A percentile compares a stretch with the other conserved stretches of the same genome.
Evolutionary conservation across 1,140 invertebrate genomes (phyloP).

Genomic region (Drosophila cardini): DNA sequence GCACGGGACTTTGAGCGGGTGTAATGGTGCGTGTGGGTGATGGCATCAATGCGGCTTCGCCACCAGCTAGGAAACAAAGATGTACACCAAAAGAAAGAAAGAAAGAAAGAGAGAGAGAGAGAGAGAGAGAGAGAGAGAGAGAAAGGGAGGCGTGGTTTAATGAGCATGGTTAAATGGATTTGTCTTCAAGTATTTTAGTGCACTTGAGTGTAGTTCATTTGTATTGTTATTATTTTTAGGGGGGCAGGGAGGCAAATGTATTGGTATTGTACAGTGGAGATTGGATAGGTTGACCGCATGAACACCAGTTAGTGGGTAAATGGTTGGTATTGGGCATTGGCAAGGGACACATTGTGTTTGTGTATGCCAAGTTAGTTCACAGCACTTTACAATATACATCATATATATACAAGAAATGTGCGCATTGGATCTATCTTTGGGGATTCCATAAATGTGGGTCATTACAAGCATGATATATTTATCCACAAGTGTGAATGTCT

Average conservation of each 20-base stretch:
- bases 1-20: constrained; percentile 76
- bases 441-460: constrained; percentile 14
- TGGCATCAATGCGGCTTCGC: constrained; percentile 86
- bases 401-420: constrained; percentile 59
- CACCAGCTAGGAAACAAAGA: constrained; percentile 68
- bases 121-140: constrained; percentile 56
- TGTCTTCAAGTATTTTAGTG: constrained; percentile 73
- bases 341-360: constrained; percentile 44
- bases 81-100: constrained; percentile 28
- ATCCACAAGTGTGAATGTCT: background rate
- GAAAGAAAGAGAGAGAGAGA: constrained; percentile 46
- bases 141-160: constrained; percentile 78
- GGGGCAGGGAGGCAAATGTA: background rate
- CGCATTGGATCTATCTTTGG: constrained; percentile 32
- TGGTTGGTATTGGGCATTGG: constrained; percentile 11
- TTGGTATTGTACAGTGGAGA: background rate
- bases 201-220: constrained; percentile 61
- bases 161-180: constrained; percentile 80
- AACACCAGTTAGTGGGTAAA: constrained; percentile 44
- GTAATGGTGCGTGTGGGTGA: constrained; percentile 87
- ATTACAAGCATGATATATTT: constrained; percentile 33
- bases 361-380: constrained; percentile 64
- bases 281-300: constrained; percentile 44
- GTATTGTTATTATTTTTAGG: constrained; percentile 19
- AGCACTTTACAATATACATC: constrained; percentile 48